These are phyloP conservation scores for Dione juno DNA, from an alignment of 2,888 invertebrate genomes.

Conservation along the genomic window DNA sequence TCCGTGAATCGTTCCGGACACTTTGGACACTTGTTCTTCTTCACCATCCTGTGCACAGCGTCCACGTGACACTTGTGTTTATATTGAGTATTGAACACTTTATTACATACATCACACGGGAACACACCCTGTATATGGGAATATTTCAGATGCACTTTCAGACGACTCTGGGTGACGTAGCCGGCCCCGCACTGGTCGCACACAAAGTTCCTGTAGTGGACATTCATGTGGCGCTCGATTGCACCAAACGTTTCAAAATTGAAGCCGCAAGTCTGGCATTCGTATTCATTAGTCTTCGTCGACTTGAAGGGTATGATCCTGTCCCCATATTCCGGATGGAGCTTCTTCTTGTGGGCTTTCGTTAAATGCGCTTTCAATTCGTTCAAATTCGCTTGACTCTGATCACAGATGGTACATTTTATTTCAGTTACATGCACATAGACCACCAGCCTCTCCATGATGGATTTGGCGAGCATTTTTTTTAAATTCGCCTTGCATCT, in stretches of 20 bases:
- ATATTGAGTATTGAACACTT: conserved; percentile 59
- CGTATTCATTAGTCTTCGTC: conserved; percentile 52
- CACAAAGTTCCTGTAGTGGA: conserved; percentile 67
- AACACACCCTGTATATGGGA: conserved; percentile 59
- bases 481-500: conserved; percentile 55
- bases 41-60: conserved; percentile 62
- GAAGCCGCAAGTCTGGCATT: conserved; percentile 65
- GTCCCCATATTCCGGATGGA: conserved; percentile 59
- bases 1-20: conserved; percentile 68
- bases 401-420: conserved; percentile 60
- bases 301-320: conserved; percentile 67
- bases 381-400: conserved; percentile 51
- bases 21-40: conserved; percentile 66
- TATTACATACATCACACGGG: conserved; percentile 66
- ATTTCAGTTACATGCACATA: conserved; percentile 66
- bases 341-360: conserved; percentile 60
- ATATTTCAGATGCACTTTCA: conserved; percentile 66
- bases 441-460: conserved; percentile 61
- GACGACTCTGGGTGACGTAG: conserved; percentile 63
- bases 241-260: conserved; percentile 71
- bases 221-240: conserved; percentile 70
- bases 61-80: conserved; percentile 67
- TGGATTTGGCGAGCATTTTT: conserved; percentile 57
- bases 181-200: conserved; percentile 70
- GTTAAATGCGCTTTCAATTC: conserved; percentile 63